Evolutionary conservation across 1,140 invertebrate species (phyloP), one percentile per base, ranked within the genome.

Genomic region (Acromyrmex charruanus): DNA sequence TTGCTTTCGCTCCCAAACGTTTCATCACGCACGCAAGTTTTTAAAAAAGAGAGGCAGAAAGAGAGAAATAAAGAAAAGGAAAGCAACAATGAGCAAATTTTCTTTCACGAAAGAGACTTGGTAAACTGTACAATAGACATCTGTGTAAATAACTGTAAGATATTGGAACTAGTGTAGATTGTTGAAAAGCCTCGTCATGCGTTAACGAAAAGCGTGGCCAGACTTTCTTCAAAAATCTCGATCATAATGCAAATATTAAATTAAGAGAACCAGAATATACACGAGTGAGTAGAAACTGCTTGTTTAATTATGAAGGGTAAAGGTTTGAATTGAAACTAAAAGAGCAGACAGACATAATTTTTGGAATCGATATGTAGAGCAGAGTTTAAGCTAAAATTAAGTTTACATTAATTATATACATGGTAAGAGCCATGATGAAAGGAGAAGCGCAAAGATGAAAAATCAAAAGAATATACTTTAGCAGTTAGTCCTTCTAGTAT

Each of bases 121-220:
- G 58, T 65, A 49, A 39, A 44, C 3, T 77, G 39, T 44, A 77
- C 2, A 49, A 4, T 25, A 28, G 16, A 65, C 25, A 31, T n/a
- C 25, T 79, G 25, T 79, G 25, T 66, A 79, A 66, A 79, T 49
- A 66, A 79, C 2, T 79, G 75, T 66, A 77, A 77, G 16, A 65
- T 65, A 65, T 9, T 44, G 59, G 18, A 79, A 65, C n/a, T 58
- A 58, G 55, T 21, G n/a, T 58, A 58, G 55, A 16, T 31, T 31
- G 53, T 44, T 58, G 39, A 65, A 16, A 77, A 77, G 16, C 49
- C 51, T 5, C 35, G 16, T 58, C 18, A 2, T 12, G 10, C 10
- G 6, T 18, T 4, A 65, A 77, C 16, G 35, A 12, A 49, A 39
- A 12, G 39, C 18, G 25, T 0, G 14, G 53, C n/a, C 10, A 28